Conservation (phyloP, 2,797 vertebrate species). For the Avahi laniger region DNA sequence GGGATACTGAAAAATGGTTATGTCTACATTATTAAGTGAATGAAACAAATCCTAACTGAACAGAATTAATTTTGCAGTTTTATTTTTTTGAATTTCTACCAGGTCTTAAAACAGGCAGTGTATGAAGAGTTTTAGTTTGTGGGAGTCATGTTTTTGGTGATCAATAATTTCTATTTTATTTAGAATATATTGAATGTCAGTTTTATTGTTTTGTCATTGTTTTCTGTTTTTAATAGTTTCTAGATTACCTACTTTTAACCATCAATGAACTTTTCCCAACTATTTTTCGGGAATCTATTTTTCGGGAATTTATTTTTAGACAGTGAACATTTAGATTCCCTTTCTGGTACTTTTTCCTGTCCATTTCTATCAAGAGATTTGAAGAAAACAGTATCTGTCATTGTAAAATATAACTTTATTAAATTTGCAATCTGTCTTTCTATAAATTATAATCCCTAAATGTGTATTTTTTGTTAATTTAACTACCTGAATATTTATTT, state of each 20-base stretch:
- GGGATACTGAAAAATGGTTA: neutral
- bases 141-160: slow-evolving; percentile 73
- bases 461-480: slow-evolving; percentile 84
- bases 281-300: slow-evolving; percentile 69
- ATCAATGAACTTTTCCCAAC: slow-evolving; percentile 53
- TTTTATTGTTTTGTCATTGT: slow-evolving; percentile 75
- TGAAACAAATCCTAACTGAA: slow-evolving; percentile 20
- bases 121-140: slow-evolving; percentile 73
- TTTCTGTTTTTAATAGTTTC: slow-evolving; percentile 76
- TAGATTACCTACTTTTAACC: slow-evolving; percentile 79
- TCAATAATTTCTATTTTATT: slow-evolving; percentile 66
- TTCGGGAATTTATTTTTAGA: slow-evolving; percentile 61
- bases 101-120: slow-evolving; percentile 80
- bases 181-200: slow-evolving; percentile 69
- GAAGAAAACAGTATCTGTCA: slow-evolving; percentile 70
- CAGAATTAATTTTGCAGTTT: slow-evolving; percentile 41
- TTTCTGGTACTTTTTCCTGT: slow-evolving; percentile 61
- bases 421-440: slow-evolving; percentile 79
- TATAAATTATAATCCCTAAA: slow-evolving; percentile 80
- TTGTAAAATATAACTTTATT: slow-evolving; percentile 81
- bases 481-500: slow-evolving; percentile 88
- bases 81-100: slow-evolving; percentile 70
- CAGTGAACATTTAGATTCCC: slow-evolving; percentile 66
- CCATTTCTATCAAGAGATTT: slow-evolving; percentile 62
- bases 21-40: neutral